Percentiles rank a stretch among this genome's conserved stretches.
Conservation (phyloP, 2,113 vertebrate genomes). For the Pelecanoides urinatrix region DNA sequence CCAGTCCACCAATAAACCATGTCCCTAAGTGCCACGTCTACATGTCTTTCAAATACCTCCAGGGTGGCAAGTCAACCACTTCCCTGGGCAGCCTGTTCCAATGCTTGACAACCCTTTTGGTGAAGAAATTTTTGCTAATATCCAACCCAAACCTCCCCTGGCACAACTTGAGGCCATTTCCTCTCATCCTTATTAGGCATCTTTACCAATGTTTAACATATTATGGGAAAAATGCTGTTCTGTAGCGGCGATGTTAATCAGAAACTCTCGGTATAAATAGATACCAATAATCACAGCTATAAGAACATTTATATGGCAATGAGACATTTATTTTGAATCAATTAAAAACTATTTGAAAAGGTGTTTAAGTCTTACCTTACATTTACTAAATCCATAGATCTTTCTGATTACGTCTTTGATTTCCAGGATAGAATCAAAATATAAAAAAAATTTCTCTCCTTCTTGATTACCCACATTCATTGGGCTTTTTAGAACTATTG, state of each 20-base stretch:
- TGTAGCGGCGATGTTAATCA: neutral
- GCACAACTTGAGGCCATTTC: neutral
- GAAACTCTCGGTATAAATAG: neutral
- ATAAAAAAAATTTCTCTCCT: constrained; percentile 80
- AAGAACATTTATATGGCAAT: neutral
- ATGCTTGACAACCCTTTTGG: neutral
- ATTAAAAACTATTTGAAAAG: neutral
- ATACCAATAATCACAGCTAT: neutral
- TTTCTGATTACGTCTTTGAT: constrained; percentile 73
- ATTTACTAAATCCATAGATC: constrained; percentile 81
- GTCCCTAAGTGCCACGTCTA: neutral
- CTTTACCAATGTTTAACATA: neutral
- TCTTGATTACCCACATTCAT: constrained; percentile 73
- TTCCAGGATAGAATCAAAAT: constrained; percentile 87
- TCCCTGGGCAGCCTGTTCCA: neutral
- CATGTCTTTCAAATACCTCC: rapidly evolving
- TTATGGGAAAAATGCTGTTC: neutral
- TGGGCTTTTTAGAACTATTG: constrained; percentile 74
- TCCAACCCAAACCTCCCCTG: neutral
- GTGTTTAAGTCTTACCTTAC: constrained; percentile 74
- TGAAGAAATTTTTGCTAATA: neutral
- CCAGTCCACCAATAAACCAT: neutral
- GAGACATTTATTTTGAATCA: neutral
- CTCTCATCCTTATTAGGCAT: neutral
- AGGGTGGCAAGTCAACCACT: neutral